These are phyloP conservation scores for Pipistrellus kuhlii DNA, from an alignment of 2,797 vertebrate species.

Conservation along the genomic window DNA sequence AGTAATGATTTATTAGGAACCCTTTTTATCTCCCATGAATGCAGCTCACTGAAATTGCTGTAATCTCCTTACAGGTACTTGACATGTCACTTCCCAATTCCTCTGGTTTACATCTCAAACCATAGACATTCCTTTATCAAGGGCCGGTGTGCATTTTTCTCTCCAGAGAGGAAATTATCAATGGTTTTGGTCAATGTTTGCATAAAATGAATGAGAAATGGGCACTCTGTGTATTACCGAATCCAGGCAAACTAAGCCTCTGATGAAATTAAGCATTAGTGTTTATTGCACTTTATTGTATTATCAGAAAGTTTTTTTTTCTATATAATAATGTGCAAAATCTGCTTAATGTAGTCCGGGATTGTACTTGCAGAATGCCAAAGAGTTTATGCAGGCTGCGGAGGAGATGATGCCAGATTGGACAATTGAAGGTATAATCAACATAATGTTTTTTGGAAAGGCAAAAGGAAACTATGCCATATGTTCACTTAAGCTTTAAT, in stretches of 20 bases:
- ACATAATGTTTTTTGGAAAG: slow-evolving; percentile 93
- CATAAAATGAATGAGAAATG: slow-evolving; percentile 84
- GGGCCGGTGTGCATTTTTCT: slow-evolving; percentile 54
- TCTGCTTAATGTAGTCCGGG: slow-evolving; percentile 94
- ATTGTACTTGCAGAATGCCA: slow-evolving; percentile 91
- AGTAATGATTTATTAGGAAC: slow-evolving; percentile 84
- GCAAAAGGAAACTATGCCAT: slow-evolving; percentile 91
- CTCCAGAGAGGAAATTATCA: slow-evolving; percentile 75
- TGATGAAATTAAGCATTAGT: slow-evolving; percentile 91
- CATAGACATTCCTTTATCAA: slow-evolving; percentile 50
- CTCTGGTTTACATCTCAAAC: slow-evolving; percentile 79
- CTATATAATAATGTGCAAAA: slow-evolving; percentile 91
- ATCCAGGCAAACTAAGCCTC: slow-evolving; percentile 86
- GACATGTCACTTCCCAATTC: slow-evolving; percentile 77
- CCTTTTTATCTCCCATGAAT: slow-evolving; percentile 82
- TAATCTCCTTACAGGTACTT: slow-evolving; percentile 82
- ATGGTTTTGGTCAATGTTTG: slow-evolving; percentile 79
- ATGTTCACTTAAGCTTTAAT: slow-evolving; percentile 92
- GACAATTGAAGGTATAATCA: slow-evolving; percentile 93
- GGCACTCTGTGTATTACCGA: slow-evolving; percentile 82
- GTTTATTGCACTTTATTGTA: slow-evolving; percentile 90
- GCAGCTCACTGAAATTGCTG: slow-evolving; percentile 80
- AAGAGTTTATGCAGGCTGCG: slow-evolving; percentile 92
- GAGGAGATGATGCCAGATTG: slow-evolving; percentile 97
- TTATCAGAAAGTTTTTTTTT: slow-evolving; percentile 90